Base-by-base conservation (phyloP, 1,140 invertebrate species). In the Anagrus nilaparvatae region DNA sequence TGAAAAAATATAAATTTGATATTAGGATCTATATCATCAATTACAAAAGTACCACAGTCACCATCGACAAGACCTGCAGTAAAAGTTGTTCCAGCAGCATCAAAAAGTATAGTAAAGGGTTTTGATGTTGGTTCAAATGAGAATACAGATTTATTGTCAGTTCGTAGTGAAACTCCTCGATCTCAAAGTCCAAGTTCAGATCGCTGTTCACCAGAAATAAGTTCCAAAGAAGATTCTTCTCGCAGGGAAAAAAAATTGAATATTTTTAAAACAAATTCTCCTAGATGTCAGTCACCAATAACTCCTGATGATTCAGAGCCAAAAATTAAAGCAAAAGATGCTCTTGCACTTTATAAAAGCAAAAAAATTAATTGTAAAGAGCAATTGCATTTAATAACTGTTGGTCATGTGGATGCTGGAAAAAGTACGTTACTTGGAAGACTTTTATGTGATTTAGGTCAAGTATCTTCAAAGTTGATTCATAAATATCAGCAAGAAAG, bases 401-500 rank as follows among this genome's bases (percentile, higher is more conserved):
- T 96, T 54, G 97, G 97, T 30, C 96, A 99, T 74, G 97, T 99
- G 4, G 97, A 99, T 75, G 95, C 95, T 45, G 97, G 97, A 0
- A 99, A 99, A 70, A 96, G 91, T 57, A 99, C 96, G 0, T 61
- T 99, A 13, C 92, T 99, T 81, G 97, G 97, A 0, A 87, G 97
- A 60, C 62, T 99, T 10, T 67, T 99, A 0, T 96, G 81, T 58
- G 78, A 85, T 49, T 64, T 97, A 14, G 94, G 93, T 13, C 82
- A 87, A 65, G 89, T 99, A 2, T 83, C 84, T 25, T 82, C 92
- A 53, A 85, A 84, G 59, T 75, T 81, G 0, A 89, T 99, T 76
- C 93, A 97, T 62, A 97, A 97, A 63, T 95, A 96, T 75, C 93
- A 97, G 62, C 88, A 93, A 58, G 95, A 99, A 56, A 95, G 95